These are phyloP conservation scores for Drosophila melanogaster DNA, from an alignment of 1,140 invertebrate species.

Conservation along the genomic window DNA sequence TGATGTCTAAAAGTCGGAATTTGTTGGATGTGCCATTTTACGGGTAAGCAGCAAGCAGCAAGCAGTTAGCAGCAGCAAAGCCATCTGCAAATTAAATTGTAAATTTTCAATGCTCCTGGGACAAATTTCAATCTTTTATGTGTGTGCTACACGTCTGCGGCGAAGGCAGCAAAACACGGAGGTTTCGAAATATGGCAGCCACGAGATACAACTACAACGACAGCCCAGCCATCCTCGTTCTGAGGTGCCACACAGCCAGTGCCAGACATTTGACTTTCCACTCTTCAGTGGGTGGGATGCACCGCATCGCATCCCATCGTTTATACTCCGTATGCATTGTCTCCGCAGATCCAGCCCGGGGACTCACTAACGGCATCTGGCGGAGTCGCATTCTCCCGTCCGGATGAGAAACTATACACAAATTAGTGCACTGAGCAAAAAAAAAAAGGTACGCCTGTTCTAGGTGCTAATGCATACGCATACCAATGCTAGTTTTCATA, in stretches of 20 bases:
- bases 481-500: too few species aligned
- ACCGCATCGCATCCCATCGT: not conserved
- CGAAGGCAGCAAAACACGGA: constrained; percentile 32
- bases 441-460: too few species aligned
- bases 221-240: constrained; percentile 2
- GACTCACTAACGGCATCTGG: constrained; percentile 54
- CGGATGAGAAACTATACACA: constrained; percentile 28
- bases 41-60: constrained; percentile 3
- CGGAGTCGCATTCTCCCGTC: constrained; percentile 13
- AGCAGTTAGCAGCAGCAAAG: constrained; percentile 3
- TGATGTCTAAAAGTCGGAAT: constrained; percentile 13
- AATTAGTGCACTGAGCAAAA: constrained; percentile 1
- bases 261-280: not conserved
- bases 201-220: constrained; percentile 1
- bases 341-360: constrained; percentile 36
- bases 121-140: constrained; percentile 78
- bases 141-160: constrained; percentile 57
- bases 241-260: constrained; percentile 3
- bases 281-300: constrained; percentile 11
- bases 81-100: constrained; percentile 77
- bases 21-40: constrained; percentile 39
- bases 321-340: constrained; percentile 38
- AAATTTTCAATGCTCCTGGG: constrained; percentile 75
- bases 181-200: constrained; percentile 63
- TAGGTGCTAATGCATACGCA: too few species aligned